These are phyloP conservation scores for Ochlodes sylvanus DNA, from an alignment of 2,888 invertebrate genomes.

Conservation along the genomic window DNA sequence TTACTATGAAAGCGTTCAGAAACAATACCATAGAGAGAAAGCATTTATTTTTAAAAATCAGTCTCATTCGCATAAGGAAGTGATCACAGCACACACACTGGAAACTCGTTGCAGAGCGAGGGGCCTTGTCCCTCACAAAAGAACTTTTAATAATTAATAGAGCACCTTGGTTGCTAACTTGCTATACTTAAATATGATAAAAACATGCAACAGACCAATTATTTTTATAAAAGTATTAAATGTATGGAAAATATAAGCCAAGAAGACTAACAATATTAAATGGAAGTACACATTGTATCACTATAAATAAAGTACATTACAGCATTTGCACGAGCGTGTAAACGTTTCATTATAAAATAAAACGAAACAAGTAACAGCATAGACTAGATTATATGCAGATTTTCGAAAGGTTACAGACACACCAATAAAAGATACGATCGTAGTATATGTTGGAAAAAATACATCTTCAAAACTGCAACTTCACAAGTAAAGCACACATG, in stretches of 20 bases:
- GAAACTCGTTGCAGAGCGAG: constrained; percentile 81
- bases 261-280: constrained; percentile 53
- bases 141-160: constrained; percentile 78
- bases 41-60: constrained; percentile 81
- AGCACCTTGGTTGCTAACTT: constrained; percentile 79
- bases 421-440: constrained; percentile 53
- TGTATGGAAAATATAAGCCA: constrained; percentile 58
- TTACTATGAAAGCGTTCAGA: constrained; percentile 62
- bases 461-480: constrained; percentile 65
- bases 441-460: constrained; percentile 52
- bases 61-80: constrained; percentile 85
- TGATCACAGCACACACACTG: constrained; percentile 84
- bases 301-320: constrained; percentile 55
- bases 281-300: constrained; percentile 63
- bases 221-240: constrained; percentile 66
- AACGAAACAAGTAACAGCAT: constrained; percentile 64
- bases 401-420: constrained; percentile 63
- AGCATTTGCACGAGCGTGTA: constrained; percentile 11
- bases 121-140: constrained; percentile 75
- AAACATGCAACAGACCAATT: constrained; percentile 70
- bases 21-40: constrained; percentile 73
- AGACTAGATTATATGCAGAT: constrained; percentile 78
- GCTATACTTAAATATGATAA: constrained; percentile 75
- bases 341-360: constrained; percentile 51
- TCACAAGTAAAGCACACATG: constrained; percentile 53